Evolutionary conservation across 2,888 invertebrate species (phyloP), one percentile per base, ranked within the genome.

Genomic region (Andrena bucephala): DNA sequence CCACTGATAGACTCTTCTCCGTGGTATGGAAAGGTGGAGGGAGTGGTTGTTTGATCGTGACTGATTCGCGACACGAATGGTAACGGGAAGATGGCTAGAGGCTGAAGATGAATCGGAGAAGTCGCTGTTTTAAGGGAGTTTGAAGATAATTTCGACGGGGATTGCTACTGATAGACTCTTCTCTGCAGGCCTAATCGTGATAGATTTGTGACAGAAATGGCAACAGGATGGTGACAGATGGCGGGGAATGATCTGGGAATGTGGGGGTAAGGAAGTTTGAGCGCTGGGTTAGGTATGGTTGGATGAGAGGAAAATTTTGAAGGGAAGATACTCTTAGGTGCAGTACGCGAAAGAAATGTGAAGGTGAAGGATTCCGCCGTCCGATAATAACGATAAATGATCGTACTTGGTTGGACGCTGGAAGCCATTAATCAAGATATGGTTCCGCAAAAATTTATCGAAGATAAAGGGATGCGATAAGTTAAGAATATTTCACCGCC

Each of bases 361-460:
- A 63, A 75, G 33, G 57, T 57, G 70, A 57, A 66, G n/a, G 73
- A 69, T 54, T 66, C 66, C 42, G 29, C 62, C 52, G 60, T 31
- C 68, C 29, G 81, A 66, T 77, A 82, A 82, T 84, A 78, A 68
- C 74, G 77, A 78, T 78, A 78, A 77, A 84, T 68, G 77, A 76
- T 77, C 69, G 31, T 16, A 67, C 72, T 69, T 57, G 52, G 54
- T 63, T 8, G 67, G 50, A 54, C 66, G 29, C 8, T 31, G 36
- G 20, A 36, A 68, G 6, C 63, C 77, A 77, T 83, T 83, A 81
- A 68, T 78, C 72, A 70, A 79, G 63, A 66, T 42, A 62, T 29
- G 24, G 4, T 42, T 33, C 31, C 42, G 29, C n/a, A 10, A 20
- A 67, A 66, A 60, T 78, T 72, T 68, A 50, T 27, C 20, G n/a